These are phyloP conservation scores for Bujurquina vittata DNA, from an alignment of 2,113 vertebrate species.

Conservation along the genomic window DNA sequence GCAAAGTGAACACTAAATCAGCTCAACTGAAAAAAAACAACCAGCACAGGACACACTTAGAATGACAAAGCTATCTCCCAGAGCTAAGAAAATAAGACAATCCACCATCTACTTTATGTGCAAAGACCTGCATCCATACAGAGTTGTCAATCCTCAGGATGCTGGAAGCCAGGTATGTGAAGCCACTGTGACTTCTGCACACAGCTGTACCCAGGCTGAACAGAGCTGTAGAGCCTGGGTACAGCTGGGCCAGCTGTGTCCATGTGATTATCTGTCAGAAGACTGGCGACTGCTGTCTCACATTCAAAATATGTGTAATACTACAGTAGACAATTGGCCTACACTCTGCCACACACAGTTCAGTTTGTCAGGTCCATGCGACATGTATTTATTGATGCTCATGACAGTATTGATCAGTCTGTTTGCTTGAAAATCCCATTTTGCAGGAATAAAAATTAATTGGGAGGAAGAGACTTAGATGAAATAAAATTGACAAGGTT, in stretches of 20 bases:
- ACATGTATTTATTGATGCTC: not conserved
- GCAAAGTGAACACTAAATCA: not conserved
- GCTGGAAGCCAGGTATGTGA: not conserved
- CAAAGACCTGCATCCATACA: too few relatives aligned
- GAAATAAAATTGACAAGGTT: not conserved
- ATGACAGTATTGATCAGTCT: not conserved
- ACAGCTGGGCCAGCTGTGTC: not conserved
- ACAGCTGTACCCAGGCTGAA: not conserved
- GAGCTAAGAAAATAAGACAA: not conserved
- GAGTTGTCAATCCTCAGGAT: not conserved
- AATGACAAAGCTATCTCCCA: not conserved
- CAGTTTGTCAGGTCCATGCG: not conserved
- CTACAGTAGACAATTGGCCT: not conserved
- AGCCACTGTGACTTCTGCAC: too few relatives aligned
- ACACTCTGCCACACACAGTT: not conserved
- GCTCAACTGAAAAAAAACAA: not conserved
- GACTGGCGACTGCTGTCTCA: rapidly evolving
- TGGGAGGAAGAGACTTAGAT: not conserved
- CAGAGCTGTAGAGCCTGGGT: not conserved
- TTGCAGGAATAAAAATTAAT: not conserved
- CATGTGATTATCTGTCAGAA: not conserved
- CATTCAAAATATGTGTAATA: not conserved
- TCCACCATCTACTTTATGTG: not conserved
- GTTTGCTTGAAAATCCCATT: not conserved
- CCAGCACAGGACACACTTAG: not conserved